phyloP scores from a whole-genome alignment of 2,113 vertebrate genomes.

The Sciurus niger region DNA sequence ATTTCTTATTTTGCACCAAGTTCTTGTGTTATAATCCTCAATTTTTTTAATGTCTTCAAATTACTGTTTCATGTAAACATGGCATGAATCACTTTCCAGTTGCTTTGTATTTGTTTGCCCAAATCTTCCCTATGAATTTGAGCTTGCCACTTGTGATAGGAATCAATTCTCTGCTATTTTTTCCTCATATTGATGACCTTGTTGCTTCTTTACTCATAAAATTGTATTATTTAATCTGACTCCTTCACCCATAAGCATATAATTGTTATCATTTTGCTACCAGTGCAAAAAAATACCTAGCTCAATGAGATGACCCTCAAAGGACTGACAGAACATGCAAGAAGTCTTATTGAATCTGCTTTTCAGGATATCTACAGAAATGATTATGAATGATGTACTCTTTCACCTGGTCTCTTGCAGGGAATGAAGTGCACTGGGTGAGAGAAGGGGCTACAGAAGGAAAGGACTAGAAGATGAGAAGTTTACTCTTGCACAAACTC shows the following conservation, averaged over 20 bases:
- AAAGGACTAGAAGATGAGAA: background rate
- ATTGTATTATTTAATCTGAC: background rate
- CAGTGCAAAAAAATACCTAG: background rate
- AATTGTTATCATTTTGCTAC: background rate
- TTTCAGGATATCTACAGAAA: background rate
- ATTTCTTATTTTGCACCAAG: background rate
- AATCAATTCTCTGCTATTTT: background rate
- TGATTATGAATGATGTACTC: background rate
- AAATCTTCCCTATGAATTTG: background rate
- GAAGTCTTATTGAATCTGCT: background rate
- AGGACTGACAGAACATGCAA: background rate
- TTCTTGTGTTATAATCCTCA: background rate
- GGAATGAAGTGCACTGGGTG: background rate
- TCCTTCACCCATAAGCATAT: background rate
- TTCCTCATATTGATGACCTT: background rate
- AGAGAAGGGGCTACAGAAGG: background rate
- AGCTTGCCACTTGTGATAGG: background rate
- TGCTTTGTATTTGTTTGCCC: background rate
- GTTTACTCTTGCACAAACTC: background rate
- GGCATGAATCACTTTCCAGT: background rate
- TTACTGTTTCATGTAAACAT: background rate
- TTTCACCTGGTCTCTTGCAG: background rate
- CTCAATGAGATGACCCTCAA: background rate
- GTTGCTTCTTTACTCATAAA: slow-evolving; percentile 18
- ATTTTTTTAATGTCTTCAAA: background rate